A percentile compares a stretch with the other conserved stretches of the same genome.
Conservation (phyloP, 2,113 vertebrate genomes). For the Delphinapterus leucas region DNA sequence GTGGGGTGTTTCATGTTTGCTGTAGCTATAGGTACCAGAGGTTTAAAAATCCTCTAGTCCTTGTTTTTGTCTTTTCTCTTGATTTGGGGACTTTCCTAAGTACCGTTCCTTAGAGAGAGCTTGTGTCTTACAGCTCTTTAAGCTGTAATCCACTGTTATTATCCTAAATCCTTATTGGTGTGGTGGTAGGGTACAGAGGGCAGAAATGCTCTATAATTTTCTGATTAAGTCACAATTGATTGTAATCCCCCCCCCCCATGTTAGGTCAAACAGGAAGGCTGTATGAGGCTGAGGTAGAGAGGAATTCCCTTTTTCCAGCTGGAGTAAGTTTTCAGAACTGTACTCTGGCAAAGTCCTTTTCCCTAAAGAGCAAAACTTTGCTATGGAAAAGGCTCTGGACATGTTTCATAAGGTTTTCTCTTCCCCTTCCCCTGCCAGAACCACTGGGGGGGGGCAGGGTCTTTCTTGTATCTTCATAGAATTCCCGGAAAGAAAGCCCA, state of each 20-base stretch:
- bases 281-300: neutral
- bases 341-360: neutral
- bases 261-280: neutral
- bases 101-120: neutral
- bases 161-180: neutral
- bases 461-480: neutral
- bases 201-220: neutral
- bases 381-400: neutral
- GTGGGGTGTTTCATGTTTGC: neutral
- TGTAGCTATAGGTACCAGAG: neutral
- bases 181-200: neutral
- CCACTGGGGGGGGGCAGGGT: accelerated
- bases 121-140: neutral
- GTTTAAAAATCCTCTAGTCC: neutral
- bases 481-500: neutral
- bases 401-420: neutral
- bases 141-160: neutral
- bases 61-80: neutral
- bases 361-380: neutral
- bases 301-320: neutral
- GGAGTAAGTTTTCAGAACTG: neutral
- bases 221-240: neutral
- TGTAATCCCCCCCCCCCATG: neutral
- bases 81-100: neutral
- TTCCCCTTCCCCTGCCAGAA: neutral